Percentiles rank a stretch among this genome's conserved stretches.
These are phyloP conservation scores for Pygoscelis antarcticus DNA, from an alignment of 2,113 vertebrate genomes.

Conservation along the genomic window DNA sequence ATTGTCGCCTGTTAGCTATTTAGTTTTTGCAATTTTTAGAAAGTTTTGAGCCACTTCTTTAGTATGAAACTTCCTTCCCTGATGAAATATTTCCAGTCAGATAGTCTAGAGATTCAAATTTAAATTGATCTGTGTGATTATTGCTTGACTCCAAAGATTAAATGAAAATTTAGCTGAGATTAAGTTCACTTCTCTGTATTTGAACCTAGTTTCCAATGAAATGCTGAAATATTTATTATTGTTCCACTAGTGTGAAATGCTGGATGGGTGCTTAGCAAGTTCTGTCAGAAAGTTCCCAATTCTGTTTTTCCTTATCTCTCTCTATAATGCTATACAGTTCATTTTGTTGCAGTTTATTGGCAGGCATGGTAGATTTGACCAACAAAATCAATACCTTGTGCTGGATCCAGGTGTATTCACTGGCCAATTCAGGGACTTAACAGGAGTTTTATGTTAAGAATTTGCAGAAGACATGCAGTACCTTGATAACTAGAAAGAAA, in stretches of 20 bases:
- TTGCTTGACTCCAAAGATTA: background rate
- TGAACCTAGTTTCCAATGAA: background rate
- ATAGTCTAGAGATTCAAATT: background rate
- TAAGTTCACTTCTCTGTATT: background rate
- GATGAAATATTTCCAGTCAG: background rate
- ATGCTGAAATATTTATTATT: background rate
- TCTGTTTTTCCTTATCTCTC: background rate
- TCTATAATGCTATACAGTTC: background rate
- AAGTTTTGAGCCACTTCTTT: background rate
- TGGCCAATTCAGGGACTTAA: background rate
- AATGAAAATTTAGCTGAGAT: background rate
- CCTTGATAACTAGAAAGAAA: background rate
- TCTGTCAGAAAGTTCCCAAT: background rate
- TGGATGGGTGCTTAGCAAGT: background rate
- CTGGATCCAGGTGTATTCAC: background rate
- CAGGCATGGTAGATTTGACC: background rate
- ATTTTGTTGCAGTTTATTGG: background rate
- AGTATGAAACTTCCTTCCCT: background rate
- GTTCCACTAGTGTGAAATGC: background rate
- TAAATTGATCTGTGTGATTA: background rate
- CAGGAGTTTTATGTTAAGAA: background rate
- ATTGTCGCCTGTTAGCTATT: fast-evolving
- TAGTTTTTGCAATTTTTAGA: background rate
- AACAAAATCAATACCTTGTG: background rate
- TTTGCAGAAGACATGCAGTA: background rate